These are phyloP conservation scores for Phenganax stokvisi DNA, from an alignment of 92 coral and sea anemone genomes.

Conservation along the genomic window DNA sequence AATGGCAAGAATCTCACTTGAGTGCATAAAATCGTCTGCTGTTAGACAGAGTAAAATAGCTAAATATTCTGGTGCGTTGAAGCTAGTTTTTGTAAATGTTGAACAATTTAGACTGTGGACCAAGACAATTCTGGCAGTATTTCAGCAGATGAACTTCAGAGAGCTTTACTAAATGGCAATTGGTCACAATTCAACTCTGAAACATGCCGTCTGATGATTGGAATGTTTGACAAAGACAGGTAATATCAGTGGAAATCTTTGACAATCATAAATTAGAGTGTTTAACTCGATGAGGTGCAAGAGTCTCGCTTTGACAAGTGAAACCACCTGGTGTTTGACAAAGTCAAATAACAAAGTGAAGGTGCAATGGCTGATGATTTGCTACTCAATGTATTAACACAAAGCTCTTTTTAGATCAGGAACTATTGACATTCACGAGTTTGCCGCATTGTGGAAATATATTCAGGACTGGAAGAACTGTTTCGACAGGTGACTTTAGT, in stretches of 20 bases:
- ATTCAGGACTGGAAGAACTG: constrained; percentile 95
- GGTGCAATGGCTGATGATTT: no score
- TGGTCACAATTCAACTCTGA: constrained; percentile 95
- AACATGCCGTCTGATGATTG: constrained; percentile 95
- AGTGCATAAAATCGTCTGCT: background rate
- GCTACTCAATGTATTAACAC: no score
- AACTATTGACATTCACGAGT: constrained; percentile 91
- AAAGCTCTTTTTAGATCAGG: constrained; percentile 62
- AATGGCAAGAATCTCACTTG: background rate
- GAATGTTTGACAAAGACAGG: constrained; percentile 99
- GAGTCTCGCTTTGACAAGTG: background rate
- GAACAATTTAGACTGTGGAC: constrained; percentile 71
- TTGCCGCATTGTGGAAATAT: constrained; percentile 89
- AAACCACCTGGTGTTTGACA: no score
- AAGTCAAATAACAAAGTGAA: no score
- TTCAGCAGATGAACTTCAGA: constrained; percentile 74
- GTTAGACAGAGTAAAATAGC: no score
- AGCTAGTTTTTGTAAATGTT: background rate
- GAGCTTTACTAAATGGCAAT: constrained; percentile 79
- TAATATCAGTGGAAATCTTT: constrained; percentile 28
- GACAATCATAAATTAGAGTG: background rate
- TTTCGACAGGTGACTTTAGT: constrained; percentile 69
- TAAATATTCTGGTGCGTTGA: no score
- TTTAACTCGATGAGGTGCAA: background rate
- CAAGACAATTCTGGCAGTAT: constrained; percentile 90